phyloP scores from a whole-genome alignment of 2,113 vertebrate species.

The Chlamydotis undulata region DNA sequence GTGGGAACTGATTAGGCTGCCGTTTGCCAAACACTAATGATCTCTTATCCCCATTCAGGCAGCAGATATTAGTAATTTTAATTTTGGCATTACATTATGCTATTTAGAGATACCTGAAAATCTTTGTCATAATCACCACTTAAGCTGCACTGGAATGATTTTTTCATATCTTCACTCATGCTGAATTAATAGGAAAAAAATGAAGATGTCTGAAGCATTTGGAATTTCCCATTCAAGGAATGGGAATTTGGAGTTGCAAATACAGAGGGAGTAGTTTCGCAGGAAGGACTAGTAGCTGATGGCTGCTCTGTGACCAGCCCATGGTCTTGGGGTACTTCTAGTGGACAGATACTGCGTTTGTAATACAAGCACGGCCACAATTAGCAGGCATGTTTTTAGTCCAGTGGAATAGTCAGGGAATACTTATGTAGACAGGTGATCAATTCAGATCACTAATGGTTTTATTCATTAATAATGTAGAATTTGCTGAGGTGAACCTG shows the following conservation, averaged over 20 bases:
- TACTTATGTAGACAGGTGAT: background rate
- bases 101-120: background rate
- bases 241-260: background rate
- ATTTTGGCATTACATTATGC: background rate
- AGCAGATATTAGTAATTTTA: background rate
- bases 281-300: background rate
- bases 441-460: background rate
- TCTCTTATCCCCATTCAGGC: background rate
- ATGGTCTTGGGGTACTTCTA: rapidly evolving
- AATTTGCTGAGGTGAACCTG: background rate
- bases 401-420: background rate
- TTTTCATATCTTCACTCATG: background rate
- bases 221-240: background rate
- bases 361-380: background rate
- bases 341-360: background rate
- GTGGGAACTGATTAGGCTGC: background rate
- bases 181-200: background rate
- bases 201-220: background rate
- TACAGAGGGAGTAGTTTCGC: background rate
- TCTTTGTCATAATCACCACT: background rate
- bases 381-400: background rate
- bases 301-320: background rate
- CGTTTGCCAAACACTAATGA: background rate
- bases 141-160: background rate
- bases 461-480: background rate